Conservation (phyloP, 2,888 invertebrate genomes). For the Cotesia congregata region DNA sequence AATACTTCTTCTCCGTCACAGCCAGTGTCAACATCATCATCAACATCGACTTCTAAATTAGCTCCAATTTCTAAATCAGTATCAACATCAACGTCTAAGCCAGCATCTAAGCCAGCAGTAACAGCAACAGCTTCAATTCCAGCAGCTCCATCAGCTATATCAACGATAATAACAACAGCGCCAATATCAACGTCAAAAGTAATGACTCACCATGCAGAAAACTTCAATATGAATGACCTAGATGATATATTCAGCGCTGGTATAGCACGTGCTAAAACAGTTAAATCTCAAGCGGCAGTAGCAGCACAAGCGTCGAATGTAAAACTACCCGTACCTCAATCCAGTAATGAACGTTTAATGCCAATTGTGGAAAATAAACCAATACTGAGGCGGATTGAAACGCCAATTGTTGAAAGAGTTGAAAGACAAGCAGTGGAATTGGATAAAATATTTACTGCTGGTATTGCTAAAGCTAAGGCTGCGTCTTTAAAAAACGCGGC, state of each 20-base stretch:
- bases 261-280: slow-evolving; percentile 39
- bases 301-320: not conserved
- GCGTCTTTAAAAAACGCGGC: slow-evolving; percentile 37
- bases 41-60: slow-evolving; percentile 1
- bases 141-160: not conserved
- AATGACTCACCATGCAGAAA: not conserved
- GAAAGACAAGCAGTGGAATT: slow-evolving; percentile 49
- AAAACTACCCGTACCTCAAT: not conserved
- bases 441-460: slow-evolving; percentile 61
- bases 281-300: not conserved
- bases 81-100: not conserved
- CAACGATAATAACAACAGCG: slow-evolving; percentile 12
- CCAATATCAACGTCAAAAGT: not conserved
- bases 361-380: not conserved
- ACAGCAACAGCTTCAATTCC: not conserved
- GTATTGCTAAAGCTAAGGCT: slow-evolving; percentile 57
- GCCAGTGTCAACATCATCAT: not conserved
- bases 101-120: not conserved
- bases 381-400: slow-evolving; percentile 9
- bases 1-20: not conserved
- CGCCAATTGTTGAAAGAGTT: slow-evolving; percentile 40
- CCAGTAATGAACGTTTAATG: not conserved
- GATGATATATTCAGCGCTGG: slow-evolving; percentile 60
- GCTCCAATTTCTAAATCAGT: not conserved
- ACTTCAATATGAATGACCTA: slow-evolving; percentile 49